Conservation (phyloP, 1,140 invertebrate species). For the Tachypleus tridentatus region DNA sequence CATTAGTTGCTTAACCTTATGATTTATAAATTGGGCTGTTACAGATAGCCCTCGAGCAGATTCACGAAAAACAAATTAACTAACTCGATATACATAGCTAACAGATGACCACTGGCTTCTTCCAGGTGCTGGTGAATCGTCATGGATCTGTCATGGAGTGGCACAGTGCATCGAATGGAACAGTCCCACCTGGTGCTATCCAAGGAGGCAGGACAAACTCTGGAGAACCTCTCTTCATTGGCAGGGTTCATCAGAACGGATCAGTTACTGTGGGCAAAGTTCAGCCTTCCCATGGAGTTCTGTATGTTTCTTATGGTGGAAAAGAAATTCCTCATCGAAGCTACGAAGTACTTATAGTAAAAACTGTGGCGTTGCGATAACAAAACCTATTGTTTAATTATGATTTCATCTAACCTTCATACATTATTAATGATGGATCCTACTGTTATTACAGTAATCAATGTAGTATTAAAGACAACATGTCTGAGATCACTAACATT, state of each 20-base stretch:
- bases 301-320: conserved; percentile 25
- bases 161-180: conserved; percentile 50
- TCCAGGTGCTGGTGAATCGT: conserved; percentile 14
- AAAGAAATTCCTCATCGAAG: conserved; percentile 15
- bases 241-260: conserved; percentile 22
- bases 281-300: conserved; percentile 22
- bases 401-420: too few species aligned
- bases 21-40: too few species aligned
- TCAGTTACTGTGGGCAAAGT: conserved; percentile 31
- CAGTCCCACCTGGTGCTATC: conserved; percentile 48
- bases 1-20: too few species aligned
- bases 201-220: conserved; percentile 21
- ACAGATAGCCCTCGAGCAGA: too few species aligned
- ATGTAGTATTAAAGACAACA: too few species aligned
- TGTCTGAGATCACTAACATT: too few species aligned
- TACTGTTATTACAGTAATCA: too few species aligned
- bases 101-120: neutral
- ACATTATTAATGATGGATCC: too few species aligned
- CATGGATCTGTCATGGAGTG: conserved; percentile 35
- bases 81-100: too few species aligned
- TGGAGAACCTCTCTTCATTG: conserved; percentile 24
- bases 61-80: too few species aligned
- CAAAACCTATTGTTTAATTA: too few species aligned
- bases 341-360: conserved; percentile 23
- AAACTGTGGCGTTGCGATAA: too few species aligned